phyloP scores from a whole-genome alignment of 2,797 vertebrate species.

The Sebastes diaconus region DNA sequence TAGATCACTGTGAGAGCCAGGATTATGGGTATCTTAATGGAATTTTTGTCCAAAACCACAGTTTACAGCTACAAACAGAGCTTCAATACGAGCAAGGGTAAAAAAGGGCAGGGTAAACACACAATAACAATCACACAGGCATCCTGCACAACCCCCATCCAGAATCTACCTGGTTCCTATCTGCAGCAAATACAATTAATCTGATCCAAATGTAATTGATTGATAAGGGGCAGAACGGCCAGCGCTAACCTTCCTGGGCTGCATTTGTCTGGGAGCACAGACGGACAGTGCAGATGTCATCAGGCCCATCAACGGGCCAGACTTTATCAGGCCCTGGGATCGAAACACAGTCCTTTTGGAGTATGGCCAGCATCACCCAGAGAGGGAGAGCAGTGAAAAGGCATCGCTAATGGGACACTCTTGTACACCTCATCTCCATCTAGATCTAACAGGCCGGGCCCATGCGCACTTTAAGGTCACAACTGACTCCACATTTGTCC shows the following conservation, averaged over 20 bases:
- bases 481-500: conserved; percentile 62
- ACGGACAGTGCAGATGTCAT: conserved; percentile 80
- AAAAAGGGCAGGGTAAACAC: conserved; percentile 28
- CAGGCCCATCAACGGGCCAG: conserved; percentile 71
- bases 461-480: conserved; percentile 78
- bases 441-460: conserved; percentile 79
- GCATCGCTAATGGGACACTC: conserved; percentile 78
- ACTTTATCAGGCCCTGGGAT: conserved; percentile 80
- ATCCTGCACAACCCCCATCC: conserved; percentile 31
- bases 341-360: conserved; percentile 75
- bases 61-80: not conserved
- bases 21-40: not conserved
- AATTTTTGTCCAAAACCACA: not conserved
- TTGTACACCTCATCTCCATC: conserved; percentile 82
- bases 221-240: conserved; percentile 70
- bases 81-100: conserved; percentile 54
- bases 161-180: conserved; percentile 64
- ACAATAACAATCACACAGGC: conserved; percentile 27
- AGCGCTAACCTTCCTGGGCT: conserved; percentile 57
- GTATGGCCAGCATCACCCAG: conserved; percentile 76
- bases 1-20: not conserved
- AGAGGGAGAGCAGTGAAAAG: conserved; percentile 80
- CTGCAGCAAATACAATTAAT: conserved; percentile 79
- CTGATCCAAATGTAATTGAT: conserved; percentile 81
- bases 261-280: conserved; percentile 71